Evolutionary conservation across 1,140 invertebrate species (phyloP).

Genomic region (Drosophila equinoxialis): DNA sequence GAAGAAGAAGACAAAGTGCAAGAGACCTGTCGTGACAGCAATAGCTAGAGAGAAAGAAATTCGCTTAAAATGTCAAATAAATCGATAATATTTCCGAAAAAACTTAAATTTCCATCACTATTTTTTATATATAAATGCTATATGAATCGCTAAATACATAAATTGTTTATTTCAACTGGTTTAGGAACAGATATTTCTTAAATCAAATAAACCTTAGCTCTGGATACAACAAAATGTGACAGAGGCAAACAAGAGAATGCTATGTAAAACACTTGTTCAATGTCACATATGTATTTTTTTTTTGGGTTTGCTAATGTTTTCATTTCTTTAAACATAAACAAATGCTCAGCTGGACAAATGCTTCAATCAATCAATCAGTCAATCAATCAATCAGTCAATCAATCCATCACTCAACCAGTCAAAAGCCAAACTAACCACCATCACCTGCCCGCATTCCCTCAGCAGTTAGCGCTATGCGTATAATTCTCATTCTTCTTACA

Average conservation of each 20-base stretch:
- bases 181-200: neutral
- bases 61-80: constrained; percentile 35
- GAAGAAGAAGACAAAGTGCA: neutral
- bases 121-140: neutral
- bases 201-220: too few species aligned
- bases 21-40: neutral
- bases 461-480: constrained; percentile 32
- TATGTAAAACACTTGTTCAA: constrained; percentile 38
- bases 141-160: neutral
- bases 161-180: neutral
- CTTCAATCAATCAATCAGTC: constrained; percentile 11
- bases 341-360: constrained; percentile 26
- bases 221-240: neutral
- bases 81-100: constrained; percentile 46
- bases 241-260: neutral
- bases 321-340: constrained; percentile 18
- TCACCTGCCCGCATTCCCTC: constrained; percentile 35
- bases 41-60: constrained; percentile 9
- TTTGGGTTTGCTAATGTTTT: constrained; percentile 36
- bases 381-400: constrained; percentile 35
- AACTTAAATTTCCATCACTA: constrained; percentile 32
- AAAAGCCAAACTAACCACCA: constrained; percentile 50
- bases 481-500: constrained; percentile 39
- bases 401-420: constrained; percentile 54
- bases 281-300: constrained; percentile 31